Evolutionary conservation across 2,888 invertebrate genomes (phyloP), one percentile per base, ranked within the genome.

Genomic region (Folsomia candida): DNA sequence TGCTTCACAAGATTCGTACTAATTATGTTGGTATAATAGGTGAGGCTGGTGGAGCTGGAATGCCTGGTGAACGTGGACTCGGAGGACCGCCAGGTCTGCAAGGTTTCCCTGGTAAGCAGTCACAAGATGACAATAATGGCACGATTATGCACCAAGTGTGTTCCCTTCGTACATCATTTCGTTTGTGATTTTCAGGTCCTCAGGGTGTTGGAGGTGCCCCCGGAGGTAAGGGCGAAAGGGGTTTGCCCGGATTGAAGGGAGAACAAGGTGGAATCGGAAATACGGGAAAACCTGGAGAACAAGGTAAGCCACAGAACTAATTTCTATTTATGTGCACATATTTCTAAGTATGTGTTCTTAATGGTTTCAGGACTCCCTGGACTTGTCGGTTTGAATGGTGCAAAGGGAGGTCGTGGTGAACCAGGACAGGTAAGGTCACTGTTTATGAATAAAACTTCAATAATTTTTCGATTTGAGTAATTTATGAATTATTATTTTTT

Each of bases 401-500:
- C 88, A 1, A 92, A 92, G 81, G 92, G 92, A 24, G 86, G 86
- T 9, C 85, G 91, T 73, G 92, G 92, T 24, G 91, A 91, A 82
- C 84, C 88, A 57, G 93, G 93, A 6, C 83, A 86, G n/a, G n/a
- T n/a, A n/a, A n/a, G n/a, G n/a, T n/a, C n/a, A n/a, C n/a, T n/a
- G n/a, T n/a, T n/a, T n/a, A n/a, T n/a, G n/a, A n/a, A n/a, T n/a
- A n/a, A n/a, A n/a, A n/a, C n/a, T n/a, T n/a, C n/a, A n/a, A n/a
- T n/a, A n/a, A n/a, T n/a, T n/a, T n/a, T n/a, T n/a, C n/a, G n/a
- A n/a, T n/a, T n/a, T n/a, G n/a, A n/a, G n/a, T n/a, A n/a, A n/a
- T n/a, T n/a, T n/a, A n/a, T n/a, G n/a, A n/a, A n/a, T n/a, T n/a
- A n/a, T n/a, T n/a, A n/a, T n/a, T n/a, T n/a, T n/a, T n/a, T n/a